Evolutionary conservation across 2,113 vertebrate genomes (phyloP), one percentile per base, ranked within the genome.

Genomic region (Halcyon malimbica): DNA sequence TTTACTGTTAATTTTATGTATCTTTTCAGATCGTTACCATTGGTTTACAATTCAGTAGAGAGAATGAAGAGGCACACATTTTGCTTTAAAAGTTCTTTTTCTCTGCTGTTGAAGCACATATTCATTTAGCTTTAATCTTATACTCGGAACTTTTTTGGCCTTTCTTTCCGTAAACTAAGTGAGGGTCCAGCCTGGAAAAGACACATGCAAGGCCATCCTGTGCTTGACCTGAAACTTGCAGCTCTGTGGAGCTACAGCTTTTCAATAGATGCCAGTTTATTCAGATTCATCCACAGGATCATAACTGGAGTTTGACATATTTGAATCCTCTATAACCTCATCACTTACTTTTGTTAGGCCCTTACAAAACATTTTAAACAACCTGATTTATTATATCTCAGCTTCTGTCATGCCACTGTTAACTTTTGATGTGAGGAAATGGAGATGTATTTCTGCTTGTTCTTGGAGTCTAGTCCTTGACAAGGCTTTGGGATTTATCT

Each of bases 331-430:
- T 85, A 2, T 96, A 84, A 76, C 51, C 11, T 92, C 67, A 50
- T 84, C 16, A n/a, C 20, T 91, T 81, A 16, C 20, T 87, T 89
- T 69, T 67, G 6, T 70, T 84, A 51, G 23, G 16, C 85, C 60
- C 71, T 85, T 91, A 44, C 18, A 64, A 93, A 87, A 62, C 25
- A 31, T 84, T 93, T 90, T 89, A 69, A 96, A 37, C 53, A 62
- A 53, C 18, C 19, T 73, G 35, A 46, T 91, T 71, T 69, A 42
- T 68, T 79, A 33, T 14, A 7, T 87, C 37, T 82, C 81, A 76
- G 1, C 14, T 54, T 69, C 23, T 7, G n/a, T 81, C 50, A 74
- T 3, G 1, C 31, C 17, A 35, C 11, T 51, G 68, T 67, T 90
- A 83, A 54, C n/a, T 87, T 92, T 35, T 53, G 8, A 53, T 48